These are phyloP conservation scores for Heliconius hermathena DNA, from an alignment of 1,140 invertebrate species.

Conservation along the genomic window DNA sequence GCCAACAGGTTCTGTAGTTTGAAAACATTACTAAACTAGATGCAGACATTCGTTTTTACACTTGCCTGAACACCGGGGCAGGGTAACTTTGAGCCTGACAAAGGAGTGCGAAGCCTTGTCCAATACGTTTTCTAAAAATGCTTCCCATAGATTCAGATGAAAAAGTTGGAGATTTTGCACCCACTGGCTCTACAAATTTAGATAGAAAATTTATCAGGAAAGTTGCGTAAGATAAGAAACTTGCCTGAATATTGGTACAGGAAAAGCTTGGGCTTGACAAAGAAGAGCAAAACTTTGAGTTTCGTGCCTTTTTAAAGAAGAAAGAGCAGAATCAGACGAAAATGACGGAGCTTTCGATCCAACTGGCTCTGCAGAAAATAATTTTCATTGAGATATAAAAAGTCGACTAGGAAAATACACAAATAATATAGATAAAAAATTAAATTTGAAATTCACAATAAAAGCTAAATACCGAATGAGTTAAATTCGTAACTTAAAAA, in stretches of 20 bases:
- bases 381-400: conserved; percentile 14
- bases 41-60: conserved; percentile 35
- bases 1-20: conserved; percentile 86
- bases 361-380: conserved; percentile 84
- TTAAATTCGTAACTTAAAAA: neutral
- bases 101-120: conserved; percentile 82
- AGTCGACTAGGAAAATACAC: neutral
- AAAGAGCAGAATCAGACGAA: conserved; percentile 82
- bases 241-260: conserved; percentile 84
- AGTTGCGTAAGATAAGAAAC: conserved; percentile 47
- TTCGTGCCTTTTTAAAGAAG: conserved; percentile 79
- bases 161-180: conserved; percentile 86
- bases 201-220: conserved; percentile 41
- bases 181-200: conserved; percentile 84
- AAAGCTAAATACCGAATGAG: too few species aligned
- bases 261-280: conserved; percentile 89
- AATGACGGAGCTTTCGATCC: conserved; percentile 85
- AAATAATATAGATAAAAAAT: neutral
- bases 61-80: conserved; percentile 86
- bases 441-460: neutral
- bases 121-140: conserved; percentile 81
- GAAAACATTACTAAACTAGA: conserved; percentile 47
- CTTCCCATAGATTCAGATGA: conserved; percentile 81
- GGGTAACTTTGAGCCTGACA: conserved; percentile 88
- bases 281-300: conserved; percentile 84